phyloP scores from a whole-genome alignment of 1,140 invertebrate genomes.

The Drosophila gunungcola region DNA sequence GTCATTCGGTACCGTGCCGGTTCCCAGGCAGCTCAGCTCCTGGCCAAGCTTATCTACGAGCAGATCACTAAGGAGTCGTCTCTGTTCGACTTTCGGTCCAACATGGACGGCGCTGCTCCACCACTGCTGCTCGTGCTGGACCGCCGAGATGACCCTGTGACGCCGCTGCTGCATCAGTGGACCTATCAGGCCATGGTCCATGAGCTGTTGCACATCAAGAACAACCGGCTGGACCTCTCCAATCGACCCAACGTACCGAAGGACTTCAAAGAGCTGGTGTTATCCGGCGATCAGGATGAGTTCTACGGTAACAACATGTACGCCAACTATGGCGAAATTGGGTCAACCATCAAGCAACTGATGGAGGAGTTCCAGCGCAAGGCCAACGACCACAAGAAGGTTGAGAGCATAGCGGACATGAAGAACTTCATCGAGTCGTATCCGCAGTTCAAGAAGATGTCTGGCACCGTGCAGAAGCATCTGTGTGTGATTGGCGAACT shows the following conservation, averaged over 20 bases:
- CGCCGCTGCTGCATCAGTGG: conserved; percentile 99
- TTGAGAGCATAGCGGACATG: conserved; percentile 99
- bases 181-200: conserved; percentile 99
- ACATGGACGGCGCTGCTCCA: conserved; percentile 87
- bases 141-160: conserved; percentile 96
- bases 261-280: conserved; percentile 96
- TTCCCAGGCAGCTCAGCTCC: conserved; percentile 92
- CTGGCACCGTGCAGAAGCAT: conserved; percentile 98
- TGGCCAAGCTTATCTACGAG: conserved; percentile 94
- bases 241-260: conserved; percentile 93
- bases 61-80: conserved; percentile 94
- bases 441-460: conserved; percentile 99
- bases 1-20: conserved; percentile 96
- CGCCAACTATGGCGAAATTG: conserved; percentile 99
- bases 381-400: conserved; percentile 97
- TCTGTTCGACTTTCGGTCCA: conserved; percentile 93
- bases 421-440: conserved; percentile 99
- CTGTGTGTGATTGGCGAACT: conserved; percentile 98
- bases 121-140: conserved; percentile 95
- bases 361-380: conserved; percentile 99
- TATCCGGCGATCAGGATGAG: conserved; percentile 98
- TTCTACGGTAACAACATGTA: conserved; percentile 99
- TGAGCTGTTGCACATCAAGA: conserved; percentile 96
- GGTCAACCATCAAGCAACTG: conserved; percentile 97
- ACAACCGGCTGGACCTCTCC: conserved; percentile 96